Evolutionary conservation across 2,797 vertebrate genomes (phyloP).

Genomic region (Lepidocolaptes lacrymiger): DNA sequence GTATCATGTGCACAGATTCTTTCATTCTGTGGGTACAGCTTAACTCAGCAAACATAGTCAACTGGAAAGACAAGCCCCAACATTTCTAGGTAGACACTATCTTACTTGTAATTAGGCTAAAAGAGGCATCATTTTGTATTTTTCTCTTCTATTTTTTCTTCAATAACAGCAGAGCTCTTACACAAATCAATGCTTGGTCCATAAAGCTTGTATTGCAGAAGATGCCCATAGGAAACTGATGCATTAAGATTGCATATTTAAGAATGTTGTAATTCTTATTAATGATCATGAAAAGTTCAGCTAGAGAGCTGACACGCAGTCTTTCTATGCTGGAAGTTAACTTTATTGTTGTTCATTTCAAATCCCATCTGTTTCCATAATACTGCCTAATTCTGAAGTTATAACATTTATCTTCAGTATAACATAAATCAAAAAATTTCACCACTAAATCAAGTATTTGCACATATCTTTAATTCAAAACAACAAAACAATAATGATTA

Average conservation of each 20-base stretch:
- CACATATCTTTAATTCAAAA: constrained; percentile 37
- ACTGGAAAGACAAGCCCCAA: background rate
- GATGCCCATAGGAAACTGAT: constrained; percentile 4
- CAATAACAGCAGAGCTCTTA: background rate
- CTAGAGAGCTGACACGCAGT: constrained; percentile 31
- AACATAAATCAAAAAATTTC: constrained; percentile 44
- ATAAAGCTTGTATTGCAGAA: background rate
- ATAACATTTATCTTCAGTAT: constrained; percentile 55
- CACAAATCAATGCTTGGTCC: background rate
- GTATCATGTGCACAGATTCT: background rate
- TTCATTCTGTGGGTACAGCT: background rate
- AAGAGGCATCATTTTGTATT: background rate
- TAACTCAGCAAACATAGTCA: background rate
- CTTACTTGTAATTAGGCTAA: background rate
- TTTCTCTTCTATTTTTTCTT: background rate
- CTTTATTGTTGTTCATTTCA: constrained; percentile 70
- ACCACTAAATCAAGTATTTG: constrained; percentile 60
- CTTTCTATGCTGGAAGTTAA: constrained; percentile 62
- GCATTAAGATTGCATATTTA: constrained; percentile 29
- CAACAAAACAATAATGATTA: constrained; percentile 42
- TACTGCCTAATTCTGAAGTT: constrained; percentile 58
- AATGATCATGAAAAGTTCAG: constrained; percentile 44
- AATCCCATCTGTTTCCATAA: constrained; percentile 70
- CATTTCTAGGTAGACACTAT: background rate
- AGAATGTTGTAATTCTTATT: constrained; percentile 62